Conservation (phyloP, 2,888 invertebrate genomes). For the Zele albiditarsus region DNA sequence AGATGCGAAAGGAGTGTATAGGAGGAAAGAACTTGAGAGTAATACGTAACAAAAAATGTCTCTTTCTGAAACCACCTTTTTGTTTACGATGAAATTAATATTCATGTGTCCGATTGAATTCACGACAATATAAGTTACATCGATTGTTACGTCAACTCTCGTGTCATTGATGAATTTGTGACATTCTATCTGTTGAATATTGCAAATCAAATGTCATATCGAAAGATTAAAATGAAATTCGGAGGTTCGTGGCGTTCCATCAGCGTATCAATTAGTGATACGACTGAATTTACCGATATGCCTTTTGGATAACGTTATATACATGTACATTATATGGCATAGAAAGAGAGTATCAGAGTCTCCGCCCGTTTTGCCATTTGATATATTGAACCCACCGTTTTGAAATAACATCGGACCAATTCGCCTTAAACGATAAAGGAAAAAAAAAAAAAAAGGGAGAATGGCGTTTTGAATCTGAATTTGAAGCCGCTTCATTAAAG, state of each 20-base stretch:
- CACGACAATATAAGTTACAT: background rate
- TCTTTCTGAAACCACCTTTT: background rate
- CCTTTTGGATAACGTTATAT: constrained; percentile 23
- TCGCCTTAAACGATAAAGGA: constrained; percentile 60
- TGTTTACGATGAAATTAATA: background rate
- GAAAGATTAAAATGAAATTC: background rate
- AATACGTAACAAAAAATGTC: background rate
- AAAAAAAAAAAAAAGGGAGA: background rate
- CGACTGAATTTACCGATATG: constrained; percentile 23
- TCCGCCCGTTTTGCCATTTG: constrained; percentile 41
- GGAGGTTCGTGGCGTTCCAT: background rate
- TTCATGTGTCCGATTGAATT: background rate
- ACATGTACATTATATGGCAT: constrained; percentile 18
- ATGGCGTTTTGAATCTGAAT: constrained; percentile 37
- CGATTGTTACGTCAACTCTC: background rate
- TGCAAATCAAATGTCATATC: background rate
- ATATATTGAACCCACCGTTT: constrained; percentile 45
- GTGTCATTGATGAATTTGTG: background rate
- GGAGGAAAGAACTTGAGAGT: background rate
- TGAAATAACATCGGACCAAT: constrained; percentile 64
- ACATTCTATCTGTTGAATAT: background rate
- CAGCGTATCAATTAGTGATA: constrained; percentile 5
- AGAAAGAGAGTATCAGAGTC: background rate
- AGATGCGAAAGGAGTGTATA: background rate
- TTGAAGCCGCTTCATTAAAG: constrained; percentile 59